Evolutionary conservation across 2,888 invertebrate genomes (phyloP).

Genomic region (Lepidochrysops patricia): DNA sequence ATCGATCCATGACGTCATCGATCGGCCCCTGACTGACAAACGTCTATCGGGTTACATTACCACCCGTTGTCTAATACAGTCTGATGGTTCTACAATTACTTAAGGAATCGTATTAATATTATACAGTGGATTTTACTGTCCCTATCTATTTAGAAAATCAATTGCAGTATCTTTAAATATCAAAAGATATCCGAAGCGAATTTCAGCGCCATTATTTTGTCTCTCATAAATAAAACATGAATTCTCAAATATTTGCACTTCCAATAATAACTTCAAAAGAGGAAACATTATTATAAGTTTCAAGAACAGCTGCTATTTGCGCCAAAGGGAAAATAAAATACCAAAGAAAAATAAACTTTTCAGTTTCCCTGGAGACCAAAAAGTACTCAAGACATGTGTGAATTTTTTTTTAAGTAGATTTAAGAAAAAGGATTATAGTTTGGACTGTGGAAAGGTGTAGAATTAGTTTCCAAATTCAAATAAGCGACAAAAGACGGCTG

Average conservation of each 20-base stretch:
- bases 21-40: neutral
- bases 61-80: neutral
- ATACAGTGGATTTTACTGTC: too few relatives aligned
- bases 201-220: neutral
- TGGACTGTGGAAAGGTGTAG: neutral
- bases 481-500: neutral
- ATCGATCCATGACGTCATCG: neutral
- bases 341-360: neutral
- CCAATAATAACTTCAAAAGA: neutral
- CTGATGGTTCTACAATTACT: neutral
- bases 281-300: neutral
- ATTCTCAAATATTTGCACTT: neutral
- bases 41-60: neutral
- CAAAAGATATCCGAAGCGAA: neutral
- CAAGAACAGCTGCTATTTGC: neutral
- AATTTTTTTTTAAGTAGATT: neutral
- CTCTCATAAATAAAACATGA: constrained; percentile 1
- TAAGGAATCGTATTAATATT: too few relatives aligned
- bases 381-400: neutral
- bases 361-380: neutral
- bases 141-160: neutral
- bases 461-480: neutral
- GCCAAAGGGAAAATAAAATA: neutral
- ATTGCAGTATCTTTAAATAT: neutral
- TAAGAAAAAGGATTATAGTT: neutral